Percentiles rank a stretch among this genome's conserved stretches.
phyloP scores from a whole-genome alignment of 2,888 invertebrate species.

The Thyatira batis region DNA sequence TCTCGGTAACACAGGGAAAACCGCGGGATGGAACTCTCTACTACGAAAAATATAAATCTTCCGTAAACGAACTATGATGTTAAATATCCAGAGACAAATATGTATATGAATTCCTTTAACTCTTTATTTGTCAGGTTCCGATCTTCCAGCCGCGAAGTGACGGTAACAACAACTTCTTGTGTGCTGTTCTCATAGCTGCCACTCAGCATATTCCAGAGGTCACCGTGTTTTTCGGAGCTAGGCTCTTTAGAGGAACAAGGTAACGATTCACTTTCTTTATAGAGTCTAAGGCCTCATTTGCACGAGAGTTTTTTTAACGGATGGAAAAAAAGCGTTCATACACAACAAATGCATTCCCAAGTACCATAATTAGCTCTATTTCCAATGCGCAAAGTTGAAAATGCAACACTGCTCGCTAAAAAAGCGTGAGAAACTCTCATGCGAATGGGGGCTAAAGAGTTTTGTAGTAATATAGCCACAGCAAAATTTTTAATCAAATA shows the following conservation, averaged over 20 bases:
- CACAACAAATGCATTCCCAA: too few relatives aligned
- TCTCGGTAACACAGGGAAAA: too few relatives aligned
- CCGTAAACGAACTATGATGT: too few relatives aligned
- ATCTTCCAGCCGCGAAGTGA: slow-evolving; percentile 97
- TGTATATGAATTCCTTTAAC: background rate
- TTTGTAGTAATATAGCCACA: background rate
- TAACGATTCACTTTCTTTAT: slow-evolving; percentile 19
- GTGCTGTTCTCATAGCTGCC: slow-evolving; percentile 94
- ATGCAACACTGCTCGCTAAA: too few relatives aligned
- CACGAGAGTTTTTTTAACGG: too few relatives aligned
- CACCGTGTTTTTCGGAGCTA: slow-evolving; percentile 94
- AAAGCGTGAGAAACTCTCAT: too few relatives aligned
- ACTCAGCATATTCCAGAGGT: slow-evolving; percentile 96
- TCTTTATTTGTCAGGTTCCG: slow-evolving; percentile 84
- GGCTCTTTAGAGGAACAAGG: slow-evolving; percentile 93
- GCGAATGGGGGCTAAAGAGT: too few relatives aligned
- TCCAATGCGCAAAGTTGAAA: background rate
- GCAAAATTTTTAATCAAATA: background rate
- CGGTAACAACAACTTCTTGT: slow-evolving; percentile 95
- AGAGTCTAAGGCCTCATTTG: background rate
- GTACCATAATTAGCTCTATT: too few relatives aligned
- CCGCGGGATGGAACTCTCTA: too few relatives aligned
- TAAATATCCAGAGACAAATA: too few relatives aligned
- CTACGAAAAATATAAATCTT: too few relatives aligned
- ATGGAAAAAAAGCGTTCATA: too few relatives aligned